These are phyloP conservation scores for Trididemnum clinides DNA, from an alignment of 23 tunicate genomes.

Conservation along the genomic window DNA sequence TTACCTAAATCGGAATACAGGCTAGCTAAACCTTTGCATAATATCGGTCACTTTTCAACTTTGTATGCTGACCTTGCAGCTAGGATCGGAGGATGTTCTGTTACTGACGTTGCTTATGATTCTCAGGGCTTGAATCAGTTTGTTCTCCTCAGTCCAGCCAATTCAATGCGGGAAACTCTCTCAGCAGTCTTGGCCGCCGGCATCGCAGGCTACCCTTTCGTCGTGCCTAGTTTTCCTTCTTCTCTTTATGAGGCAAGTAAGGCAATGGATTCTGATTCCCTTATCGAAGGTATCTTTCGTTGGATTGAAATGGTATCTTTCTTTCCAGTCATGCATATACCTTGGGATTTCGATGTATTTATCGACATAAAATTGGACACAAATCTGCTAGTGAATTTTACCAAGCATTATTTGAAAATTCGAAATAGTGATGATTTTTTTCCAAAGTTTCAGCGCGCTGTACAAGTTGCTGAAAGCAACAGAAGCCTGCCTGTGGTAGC, in stretches of 20 bases:
- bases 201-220: conserved; percentile 67
- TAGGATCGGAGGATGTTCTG: conserved; percentile 27
- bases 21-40: conserved; percentile 22
- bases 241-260: conserved; percentile 33
- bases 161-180: conserved; percentile 38
- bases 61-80: conserved; percentile 43
- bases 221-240: conserved; percentile 60
- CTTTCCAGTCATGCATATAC: conserved; percentile 74
- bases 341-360: conserved; percentile 51
- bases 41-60: conserved; percentile 60
- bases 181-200: conserved; percentile 59
- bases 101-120: conserved; percentile 74
- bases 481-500: conserved; percentile 48
- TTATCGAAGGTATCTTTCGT: conserved; percentile 39
- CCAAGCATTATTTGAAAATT: conserved; percentile 24
- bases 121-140: conserved; percentile 53
- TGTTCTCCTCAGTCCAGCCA: conserved; percentile 46
- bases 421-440: conserved; percentile 36
- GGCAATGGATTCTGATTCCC: neutral
- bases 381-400: conserved; percentile 10
- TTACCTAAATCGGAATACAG: conserved; percentile 40
- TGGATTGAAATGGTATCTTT: conserved; percentile 72
- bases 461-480: conserved; percentile 38
- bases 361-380: neutral
- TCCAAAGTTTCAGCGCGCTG: conserved; percentile 20